Evolutionary conservation across 2,113 vertebrate species (phyloP), one percentile per base, ranked within the genome.

Genomic region (Antechinus flavipes): DNA sequence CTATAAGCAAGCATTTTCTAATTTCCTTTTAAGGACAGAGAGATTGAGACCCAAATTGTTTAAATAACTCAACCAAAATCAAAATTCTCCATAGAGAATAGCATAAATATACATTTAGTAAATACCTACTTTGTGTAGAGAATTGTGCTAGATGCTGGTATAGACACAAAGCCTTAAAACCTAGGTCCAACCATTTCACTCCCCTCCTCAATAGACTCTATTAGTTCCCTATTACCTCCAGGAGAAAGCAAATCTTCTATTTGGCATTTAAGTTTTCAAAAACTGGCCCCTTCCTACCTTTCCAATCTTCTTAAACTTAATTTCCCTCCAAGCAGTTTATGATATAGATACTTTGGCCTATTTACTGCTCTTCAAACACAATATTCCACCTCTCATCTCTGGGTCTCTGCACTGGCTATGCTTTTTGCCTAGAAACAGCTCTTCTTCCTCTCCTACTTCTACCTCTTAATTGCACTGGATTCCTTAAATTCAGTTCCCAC

Each of bases 331-430:
- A n/a, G 35, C 3, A n/a, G 5, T 76, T 35, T 22, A 22, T 76
- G 35, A 76, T 22, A 27, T 16, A 76, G 68, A 76, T 42, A 22
- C 35, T 4, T 22, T 76, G 16, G 35, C 35, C 5, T n/a, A n/a
- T 14, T 76, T 0, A 9, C 23, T 55, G 49, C 8, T 94, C 95
- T 96, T 95, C 93, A 94, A 89, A 95, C 91, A 94, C 14, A n/a
- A 93, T 56, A 89, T 93, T 95, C 84, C 27, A 90, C 95, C 91
- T 68, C 95, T 90, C 8, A 90, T 90, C 94, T 53, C 61, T 93
- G 49, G 53, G 90, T 90, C 84, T 58, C 52, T 27, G 35, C 11
- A 22, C 47, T 49, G 53, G 16, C 26, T 89, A 46, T 26, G 55
- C 24, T 2, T 47, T 95, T 46, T 30, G 24, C 25, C 54, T 30